Evolutionary conservation across 2,888 invertebrate genomes (phyloP), one percentile per base, ranked within the genome.

Genomic region (Callyntrura sp.): DNA sequence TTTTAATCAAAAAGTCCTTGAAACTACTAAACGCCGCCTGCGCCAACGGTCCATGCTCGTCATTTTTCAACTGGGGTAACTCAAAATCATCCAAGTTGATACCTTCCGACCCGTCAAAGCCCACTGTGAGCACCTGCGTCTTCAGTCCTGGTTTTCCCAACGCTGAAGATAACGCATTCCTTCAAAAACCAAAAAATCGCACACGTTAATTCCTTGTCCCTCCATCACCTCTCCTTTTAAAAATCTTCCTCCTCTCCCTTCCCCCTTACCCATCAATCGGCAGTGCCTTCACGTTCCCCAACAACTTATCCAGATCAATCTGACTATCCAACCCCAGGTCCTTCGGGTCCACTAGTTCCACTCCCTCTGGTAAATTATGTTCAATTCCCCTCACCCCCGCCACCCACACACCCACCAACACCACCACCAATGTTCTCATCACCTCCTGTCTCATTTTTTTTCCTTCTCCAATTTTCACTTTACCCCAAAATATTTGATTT

Each of bases 31-130:
- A 90, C 20, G 90, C 90, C 12, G 62, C 78, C 35, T 57, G 65
- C 0, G 83, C 90, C 11, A 90, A 45, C 9, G 83, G 85, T 8
- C 25, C 65, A 73, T 90, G 57, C 62, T 90, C 83, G 11, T 81
- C 85, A 8, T 79, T 70, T 76, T 78, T 68, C 68, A 65, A 43
- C 0, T 78, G 86, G 28, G 91, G 91, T 14, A 91, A 73, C 48
- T 91, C 91, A 43, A 91, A 91, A 62, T 91, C 91, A 55, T 91
- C 91, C 62, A 91, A 62, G 35, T 91, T 91, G 12, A 90, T 68
- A 6, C 90, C 90, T 78, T 91, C 91, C 5, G 68, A 78, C 5
- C 91, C 91, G 23, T 91, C 91, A 62, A 91, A 91, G 14, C 91
- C 91, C 28, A 91, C 89, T 0, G 91, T 91, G 0, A 90, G 55